phyloP scores from a whole-genome alignment of 2,113 vertebrate species.

The Clarias gariepinus region DNA sequence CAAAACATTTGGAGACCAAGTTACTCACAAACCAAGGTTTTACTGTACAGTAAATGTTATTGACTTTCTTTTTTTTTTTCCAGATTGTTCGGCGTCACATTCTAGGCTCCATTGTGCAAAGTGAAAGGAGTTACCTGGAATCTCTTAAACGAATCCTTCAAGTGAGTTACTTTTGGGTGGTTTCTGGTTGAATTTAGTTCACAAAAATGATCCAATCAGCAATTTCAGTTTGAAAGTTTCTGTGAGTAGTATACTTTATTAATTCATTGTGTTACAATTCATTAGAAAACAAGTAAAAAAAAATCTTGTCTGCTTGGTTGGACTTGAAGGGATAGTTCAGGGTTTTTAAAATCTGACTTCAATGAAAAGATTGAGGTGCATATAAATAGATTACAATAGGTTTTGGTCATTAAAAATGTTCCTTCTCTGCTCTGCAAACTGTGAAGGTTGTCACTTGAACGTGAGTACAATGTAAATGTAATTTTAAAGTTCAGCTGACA shows the following conservation, averaged over 20 bases:
- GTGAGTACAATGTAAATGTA: no score
- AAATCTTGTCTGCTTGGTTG: background rate
- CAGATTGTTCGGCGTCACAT: conserved; percentile 92
- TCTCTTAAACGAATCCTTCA: conserved; percentile 87
- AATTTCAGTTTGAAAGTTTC: background rate
- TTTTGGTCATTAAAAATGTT: no score
- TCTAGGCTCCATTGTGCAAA: conserved; percentile 91
- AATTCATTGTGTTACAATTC: background rate
- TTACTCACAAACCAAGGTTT: no score
- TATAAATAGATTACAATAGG: no score
- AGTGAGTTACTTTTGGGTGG: conserved; percentile 63
- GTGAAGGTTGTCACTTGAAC: no score
- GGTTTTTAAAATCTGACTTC: no score
- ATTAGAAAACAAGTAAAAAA: background rate
- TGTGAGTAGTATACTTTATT: background rate
- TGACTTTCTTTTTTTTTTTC: conserved; percentile 48
- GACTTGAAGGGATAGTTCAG: background rate
- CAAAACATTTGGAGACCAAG: no score
- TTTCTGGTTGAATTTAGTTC: background rate
- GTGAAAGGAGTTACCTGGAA: conserved; percentile 88
- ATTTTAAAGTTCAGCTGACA: no score
- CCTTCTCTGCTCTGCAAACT: no score
- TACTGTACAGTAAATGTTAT: no score
- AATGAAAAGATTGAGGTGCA: no score
- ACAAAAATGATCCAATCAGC: background rate